Conservation (phyloP, 2,888 invertebrate species). For the Epinotia nisella region DNA sequence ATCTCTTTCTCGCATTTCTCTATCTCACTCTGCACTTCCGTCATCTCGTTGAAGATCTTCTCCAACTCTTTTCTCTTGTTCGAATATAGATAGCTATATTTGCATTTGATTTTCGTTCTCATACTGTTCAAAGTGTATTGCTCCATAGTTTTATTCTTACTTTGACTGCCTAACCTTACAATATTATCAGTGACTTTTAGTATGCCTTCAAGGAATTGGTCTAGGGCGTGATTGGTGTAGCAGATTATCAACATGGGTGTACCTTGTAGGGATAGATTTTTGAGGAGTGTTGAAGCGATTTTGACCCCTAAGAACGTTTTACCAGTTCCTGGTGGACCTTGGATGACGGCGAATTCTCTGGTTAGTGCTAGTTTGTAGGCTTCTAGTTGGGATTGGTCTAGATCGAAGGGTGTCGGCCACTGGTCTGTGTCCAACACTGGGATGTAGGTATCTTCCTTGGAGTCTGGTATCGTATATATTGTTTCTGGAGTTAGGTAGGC, state of each 20-base stretch:
- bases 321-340: slow-evolving; percentile 95
- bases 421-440: slow-evolving; percentile 64
- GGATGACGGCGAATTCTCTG: slow-evolving; percentile 90
- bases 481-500: slow-evolving; percentile 71
- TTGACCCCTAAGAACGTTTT: slow-evolving; percentile 92
- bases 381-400: slow-evolving; percentile 87
- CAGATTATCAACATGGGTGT: slow-evolving; percentile 91
- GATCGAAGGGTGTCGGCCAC: slow-evolving; percentile 81
- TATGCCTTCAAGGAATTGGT: slow-evolving; percentile 92
- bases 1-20: slow-evolving; percentile 74
- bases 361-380: slow-evolving; percentile 89
- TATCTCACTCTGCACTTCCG: slow-evolving; percentile 69
- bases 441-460: slow-evolving; percentile 63
- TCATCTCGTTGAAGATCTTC: slow-evolving; percentile 67
- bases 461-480: slow-evolving; percentile 58
- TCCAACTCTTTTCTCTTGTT: slow-evolving; percentile 67
- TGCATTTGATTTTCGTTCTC: slow-evolving; percentile 67
- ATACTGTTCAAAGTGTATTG: slow-evolving; percentile 79
- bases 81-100: slow-evolving; percentile 68
- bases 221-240: slow-evolving; percentile 94
- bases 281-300: slow-evolving; percentile 87
- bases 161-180: slow-evolving; percentile 89
- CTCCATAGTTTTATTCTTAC: slow-evolving; percentile 84
- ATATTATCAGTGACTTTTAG: slow-evolving; percentile 84
- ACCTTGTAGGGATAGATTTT: slow-evolving; percentile 84